Evolutionary conservation across 2,797 vertebrate genomes (phyloP), one percentile per base, ranked within the genome.

Genomic region (Gallinago stenura): DNA sequence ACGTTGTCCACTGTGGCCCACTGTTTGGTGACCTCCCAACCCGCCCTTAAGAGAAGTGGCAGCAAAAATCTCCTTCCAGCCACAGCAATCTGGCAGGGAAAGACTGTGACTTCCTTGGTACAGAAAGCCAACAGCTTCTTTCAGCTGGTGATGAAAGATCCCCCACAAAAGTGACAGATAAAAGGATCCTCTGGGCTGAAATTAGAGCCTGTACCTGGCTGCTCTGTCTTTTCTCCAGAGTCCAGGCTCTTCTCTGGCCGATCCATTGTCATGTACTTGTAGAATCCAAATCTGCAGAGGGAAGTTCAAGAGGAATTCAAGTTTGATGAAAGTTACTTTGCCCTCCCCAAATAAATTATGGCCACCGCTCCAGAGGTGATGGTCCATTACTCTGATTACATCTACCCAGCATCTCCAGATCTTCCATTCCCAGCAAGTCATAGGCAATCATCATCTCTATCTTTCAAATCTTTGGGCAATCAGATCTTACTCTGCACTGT

Each of bases 191-290:
- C 62, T 28, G 20, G 19, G 39, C 22, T 90, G 24, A 48, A 8
- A 64, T 45, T 7, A 87, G 43, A 30, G 35, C 14, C 65, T 79
- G 69, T 97, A 98, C 98, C 97, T 97, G 96, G 96, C 12, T 94
- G 92, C 51, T 97, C 90, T 8, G 71, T 91, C 16, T 64, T 89
- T 45, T 97, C 95, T 79, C 76, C 95, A 79, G 95, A 96, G 61
- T 97, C 70, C 70, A 89, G 61, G 57, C 17, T 96, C 73, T 95
- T 96, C 70, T 97, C 95, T n/a, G 96, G 91, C 10, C 4, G 78
- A 82, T 99, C 99, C 82, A 99, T 95, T 96, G 94, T 98, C 98
- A 99, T 99, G 87, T 99, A 99, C 75, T 97, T 98, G 56, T 98
- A 98, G 90, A 99, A 99, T 78, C 98, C 98, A 73, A 97, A 98